Evolutionary conservation across 2,797 vertebrate genomes (phyloP).

Genomic region (Gambelia wislizenii): DNA sequence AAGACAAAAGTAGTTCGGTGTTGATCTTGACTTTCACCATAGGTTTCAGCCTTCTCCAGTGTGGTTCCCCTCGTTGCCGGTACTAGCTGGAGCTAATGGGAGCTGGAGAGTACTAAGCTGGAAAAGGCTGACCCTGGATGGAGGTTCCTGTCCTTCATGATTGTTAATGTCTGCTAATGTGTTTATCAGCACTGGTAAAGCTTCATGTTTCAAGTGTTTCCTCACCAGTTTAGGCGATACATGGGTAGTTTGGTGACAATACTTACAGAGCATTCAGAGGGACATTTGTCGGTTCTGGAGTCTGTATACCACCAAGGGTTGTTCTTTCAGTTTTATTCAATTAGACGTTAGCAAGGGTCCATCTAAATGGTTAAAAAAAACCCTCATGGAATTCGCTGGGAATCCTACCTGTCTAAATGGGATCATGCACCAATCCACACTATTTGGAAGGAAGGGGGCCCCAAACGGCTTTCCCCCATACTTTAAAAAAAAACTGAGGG

Average conservation of each 20-base stretch:
- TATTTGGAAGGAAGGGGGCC: no score
- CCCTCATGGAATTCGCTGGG: no score
- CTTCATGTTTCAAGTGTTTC: background rate
- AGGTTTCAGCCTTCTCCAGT: no score
- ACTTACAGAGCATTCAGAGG: background rate
- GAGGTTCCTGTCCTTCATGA: background rate
- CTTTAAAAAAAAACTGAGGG: no score
- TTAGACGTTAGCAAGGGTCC: background rate
- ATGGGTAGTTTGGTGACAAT: background rate
- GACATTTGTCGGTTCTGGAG: background rate
- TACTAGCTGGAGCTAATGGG: no score
- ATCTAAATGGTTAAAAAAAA: no score
- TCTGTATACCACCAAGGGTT: background rate
- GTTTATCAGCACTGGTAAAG: background rate
- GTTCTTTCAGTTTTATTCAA: background rate
- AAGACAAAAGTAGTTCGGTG: no score
- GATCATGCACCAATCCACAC: no score
- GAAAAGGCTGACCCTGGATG: background rate
- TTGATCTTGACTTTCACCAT: background rate
- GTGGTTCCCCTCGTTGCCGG: no score
- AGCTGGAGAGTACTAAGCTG: no score
- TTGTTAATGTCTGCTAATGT: background rate
- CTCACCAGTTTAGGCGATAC: background rate
- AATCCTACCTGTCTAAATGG: no score
- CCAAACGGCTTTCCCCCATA: no score